A percentile compares a stretch with the other conserved stretches of the same genome.
These are phyloP conservation scores for Diarsia brunnea DNA, from an alignment of 2,888 invertebrate species.

Conservation along the genomic window DNA sequence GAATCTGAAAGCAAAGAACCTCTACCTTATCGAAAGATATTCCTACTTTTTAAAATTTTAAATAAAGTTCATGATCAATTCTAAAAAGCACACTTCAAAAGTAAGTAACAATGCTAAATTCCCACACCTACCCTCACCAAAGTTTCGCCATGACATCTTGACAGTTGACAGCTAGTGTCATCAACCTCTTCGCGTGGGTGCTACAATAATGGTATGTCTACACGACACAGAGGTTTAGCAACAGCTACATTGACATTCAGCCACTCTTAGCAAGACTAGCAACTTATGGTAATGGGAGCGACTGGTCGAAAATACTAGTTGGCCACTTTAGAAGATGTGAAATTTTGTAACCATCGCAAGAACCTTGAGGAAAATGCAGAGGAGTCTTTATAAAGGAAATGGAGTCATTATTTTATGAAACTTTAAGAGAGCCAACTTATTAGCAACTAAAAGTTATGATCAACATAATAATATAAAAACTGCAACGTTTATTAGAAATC, in stretches of 20 bases:
- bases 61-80: neutral
- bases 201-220: conserved; percentile 54
- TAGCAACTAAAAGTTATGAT: neutral
- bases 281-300: conserved; percentile 35
- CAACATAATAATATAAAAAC: neutral
- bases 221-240: conserved; percentile 43
- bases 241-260: conserved; percentile 47
- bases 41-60: neutral
- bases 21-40: too few species aligned
- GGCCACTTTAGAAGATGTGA: neutral
- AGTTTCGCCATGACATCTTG: conserved; percentile 39
- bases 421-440: neutral
- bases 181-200: conserved; percentile 66
- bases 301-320: conserved; percentile 2
- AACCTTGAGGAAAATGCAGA: conserved; percentile 1
- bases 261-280: conserved; percentile 23
- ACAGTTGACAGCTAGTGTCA: conserved; percentile 65
- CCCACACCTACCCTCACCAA: conserved; percentile 9
- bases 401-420: neutral
- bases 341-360: neutral
- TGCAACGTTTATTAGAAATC: conserved; percentile 3
- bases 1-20: neutral
- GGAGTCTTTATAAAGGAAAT: neutral
- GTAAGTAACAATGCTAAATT: neutral
- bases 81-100: neutral